Evolutionary conservation across 30 jellyfish, hydroid and myxozoan genomes (phyloP).

Genomic region (Pelagia noctiluca): DNA sequence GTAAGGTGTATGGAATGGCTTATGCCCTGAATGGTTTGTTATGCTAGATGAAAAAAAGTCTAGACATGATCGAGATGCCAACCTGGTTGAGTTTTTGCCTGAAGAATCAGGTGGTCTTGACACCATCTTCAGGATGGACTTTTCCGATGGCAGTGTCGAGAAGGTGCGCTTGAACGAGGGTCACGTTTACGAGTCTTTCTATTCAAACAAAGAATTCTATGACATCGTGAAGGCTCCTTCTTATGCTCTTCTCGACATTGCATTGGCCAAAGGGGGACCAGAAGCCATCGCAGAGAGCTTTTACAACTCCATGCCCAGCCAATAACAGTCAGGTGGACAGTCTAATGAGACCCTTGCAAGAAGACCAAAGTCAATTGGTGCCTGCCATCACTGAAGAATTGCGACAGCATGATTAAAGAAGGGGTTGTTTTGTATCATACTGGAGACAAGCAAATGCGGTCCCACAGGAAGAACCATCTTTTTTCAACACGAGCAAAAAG

Average conservation of each 20-base stretch:
- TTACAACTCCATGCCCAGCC: constrained; percentile 39
- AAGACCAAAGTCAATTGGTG: constrained; percentile 60
- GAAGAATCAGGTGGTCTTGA: constrained; percentile 7
- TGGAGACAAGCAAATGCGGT: constrained; percentile 43
- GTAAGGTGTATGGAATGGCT: constrained; percentile 44
- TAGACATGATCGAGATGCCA: constrained; percentile 1
- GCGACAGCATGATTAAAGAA: constrained; percentile 30
- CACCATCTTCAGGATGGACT: not conserved
- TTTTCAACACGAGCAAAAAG: constrained; percentile 24
- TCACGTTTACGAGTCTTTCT: constrained; percentile 25
- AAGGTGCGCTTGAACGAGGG: constrained; percentile 20
- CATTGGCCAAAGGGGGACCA: constrained; percentile 55
- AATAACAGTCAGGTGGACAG: constrained; percentile 58
- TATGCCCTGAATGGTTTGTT: constrained; percentile 28
- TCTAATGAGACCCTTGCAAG: constrained; percentile 43
- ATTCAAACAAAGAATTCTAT: constrained; percentile 11
- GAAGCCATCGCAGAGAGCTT: constrained; percentile 68
- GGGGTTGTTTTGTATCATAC: constrained; percentile 9
- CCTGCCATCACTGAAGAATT: constrained; percentile 18
- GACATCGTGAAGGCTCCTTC: constrained; percentile 2
- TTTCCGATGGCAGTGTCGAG: constrained; percentile 1
- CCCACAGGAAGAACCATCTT: constrained; percentile 30
- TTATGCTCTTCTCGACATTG: constrained; percentile 48
- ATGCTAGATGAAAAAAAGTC: not conserved
- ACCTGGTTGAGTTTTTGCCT: constrained; percentile 6